These are phyloP conservation scores for Copsychus sechellarum DNA, from an alignment of 2,113 vertebrate genomes.

Conservation along the genomic window DNA sequence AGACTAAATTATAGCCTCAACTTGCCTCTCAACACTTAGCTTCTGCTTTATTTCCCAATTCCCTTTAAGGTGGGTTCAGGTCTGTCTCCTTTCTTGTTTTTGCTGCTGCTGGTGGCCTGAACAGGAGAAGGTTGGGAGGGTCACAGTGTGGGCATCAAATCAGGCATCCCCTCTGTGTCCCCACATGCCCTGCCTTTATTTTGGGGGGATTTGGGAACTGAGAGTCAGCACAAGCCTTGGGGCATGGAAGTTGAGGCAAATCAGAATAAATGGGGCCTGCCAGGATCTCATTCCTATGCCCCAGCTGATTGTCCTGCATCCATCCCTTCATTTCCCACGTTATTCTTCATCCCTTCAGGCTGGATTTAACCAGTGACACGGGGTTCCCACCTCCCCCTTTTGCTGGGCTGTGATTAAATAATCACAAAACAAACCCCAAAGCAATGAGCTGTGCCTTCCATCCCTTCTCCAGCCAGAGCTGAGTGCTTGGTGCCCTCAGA, in stretches of 20 bases:
- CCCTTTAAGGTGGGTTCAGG: not conserved
- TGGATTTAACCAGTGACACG: not conserved
- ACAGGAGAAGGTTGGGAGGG: not conserved
- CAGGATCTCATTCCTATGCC: not conserved
- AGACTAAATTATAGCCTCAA: not conserved
- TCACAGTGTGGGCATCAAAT: not conserved
- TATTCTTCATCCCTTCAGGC: not conserved
- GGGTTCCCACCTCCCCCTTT: rapidly evolving
- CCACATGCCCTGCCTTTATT: not conserved
- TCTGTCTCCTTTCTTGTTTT: not conserved
- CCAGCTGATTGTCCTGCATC: not conserved
- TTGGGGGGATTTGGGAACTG: not conserved
- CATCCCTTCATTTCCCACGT: not conserved
- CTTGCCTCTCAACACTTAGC: not conserved
- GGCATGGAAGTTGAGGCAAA: not conserved
- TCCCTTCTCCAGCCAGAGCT: not conserved
- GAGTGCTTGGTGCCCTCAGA: not conserved
- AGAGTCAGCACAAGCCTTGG: not conserved
- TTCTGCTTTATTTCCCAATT: not conserved
- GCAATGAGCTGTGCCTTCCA: not conserved
- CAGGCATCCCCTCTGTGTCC: not conserved
- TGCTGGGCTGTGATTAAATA: not conserved
- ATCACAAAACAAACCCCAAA: not conserved
- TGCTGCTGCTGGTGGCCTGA: not conserved
- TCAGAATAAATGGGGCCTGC: not conserved